Conservation (phyloP, 2,113 vertebrate species). For the Callorhinus ursinus region DNA sequence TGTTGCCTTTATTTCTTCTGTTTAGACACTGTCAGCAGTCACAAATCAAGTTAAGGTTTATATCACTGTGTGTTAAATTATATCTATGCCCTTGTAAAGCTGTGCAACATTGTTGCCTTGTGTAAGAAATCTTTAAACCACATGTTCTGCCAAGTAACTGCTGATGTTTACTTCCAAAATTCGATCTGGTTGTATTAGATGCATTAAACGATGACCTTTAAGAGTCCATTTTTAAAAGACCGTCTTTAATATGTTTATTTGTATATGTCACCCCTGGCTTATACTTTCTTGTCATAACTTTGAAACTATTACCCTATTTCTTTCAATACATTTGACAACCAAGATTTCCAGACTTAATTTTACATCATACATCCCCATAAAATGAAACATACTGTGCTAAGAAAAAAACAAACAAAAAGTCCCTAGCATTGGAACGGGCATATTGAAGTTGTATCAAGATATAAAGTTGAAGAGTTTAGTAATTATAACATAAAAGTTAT, state of each 20-base stretch:
- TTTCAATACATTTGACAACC: background rate
- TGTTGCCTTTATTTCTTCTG: conserved; percentile 64
- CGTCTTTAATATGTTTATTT: background rate
- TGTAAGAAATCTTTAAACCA: conserved; percentile 59
- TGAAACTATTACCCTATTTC: background rate
- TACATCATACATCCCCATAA: background rate
- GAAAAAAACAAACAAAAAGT: background rate
- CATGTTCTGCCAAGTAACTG: conserved; percentile 45
- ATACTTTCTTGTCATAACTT: background rate
- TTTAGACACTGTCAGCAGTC: conserved; percentile 69
- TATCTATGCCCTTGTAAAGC: conserved; percentile 77
- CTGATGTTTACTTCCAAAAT: conserved; percentile 55
- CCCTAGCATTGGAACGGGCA: background rate
- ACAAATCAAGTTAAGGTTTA: conserved; percentile 77
- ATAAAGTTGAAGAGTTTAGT: conserved; percentile 3
- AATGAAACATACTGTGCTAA: background rate
- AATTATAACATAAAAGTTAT: conserved; percentile 44
- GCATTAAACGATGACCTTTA: conserved; percentile 49
- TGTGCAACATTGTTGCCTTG: background rate
- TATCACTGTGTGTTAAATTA: conserved; percentile 71
- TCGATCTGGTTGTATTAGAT: background rate
- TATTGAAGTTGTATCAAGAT: background rate
- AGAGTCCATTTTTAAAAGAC: background rate
- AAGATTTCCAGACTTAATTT: conserved; percentile 30
- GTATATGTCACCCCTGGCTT: background rate